phyloP scores from a whole-genome alignment of 2,888 invertebrate genomes.

The Incurvaria masculella region DNA sequence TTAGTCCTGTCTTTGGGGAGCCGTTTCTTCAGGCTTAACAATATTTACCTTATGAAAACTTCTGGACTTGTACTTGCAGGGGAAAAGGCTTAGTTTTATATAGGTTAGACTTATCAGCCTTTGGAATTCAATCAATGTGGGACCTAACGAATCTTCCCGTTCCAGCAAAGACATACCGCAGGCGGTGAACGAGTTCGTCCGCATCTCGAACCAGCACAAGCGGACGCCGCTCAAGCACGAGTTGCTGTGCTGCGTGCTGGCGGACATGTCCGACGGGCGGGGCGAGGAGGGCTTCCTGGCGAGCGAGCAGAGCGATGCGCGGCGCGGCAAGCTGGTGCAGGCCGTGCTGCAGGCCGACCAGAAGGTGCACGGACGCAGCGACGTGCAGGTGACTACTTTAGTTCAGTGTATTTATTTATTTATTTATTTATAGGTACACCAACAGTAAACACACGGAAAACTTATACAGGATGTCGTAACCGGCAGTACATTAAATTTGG shows the following conservation, averaged over 20 bases:
- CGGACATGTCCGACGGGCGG: constrained; percentile 25
- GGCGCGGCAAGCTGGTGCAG: constrained; percentile 30
- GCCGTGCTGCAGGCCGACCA: constrained; percentile 30
- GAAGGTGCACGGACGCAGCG: constrained; percentile 35
- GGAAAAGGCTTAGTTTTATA: too few relatives aligned
- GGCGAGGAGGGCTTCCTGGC: constrained; percentile 32
- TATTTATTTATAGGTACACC: too few relatives aligned
- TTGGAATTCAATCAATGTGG: constrained; percentile 1
- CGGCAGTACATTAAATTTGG: too few relatives aligned
- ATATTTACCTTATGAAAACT: too few relatives aligned
- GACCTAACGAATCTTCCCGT: background rate
- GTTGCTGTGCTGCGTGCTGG: constrained; percentile 42
- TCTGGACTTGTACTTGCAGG: too few relatives aligned
- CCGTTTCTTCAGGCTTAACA: too few relatives aligned
- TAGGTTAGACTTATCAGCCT: constrained; percentile 1
- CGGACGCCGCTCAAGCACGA: constrained; percentile 66
- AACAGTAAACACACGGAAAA: too few relatives aligned
- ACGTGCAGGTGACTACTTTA: too few relatives aligned
- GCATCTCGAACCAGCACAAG: constrained; percentile 46
- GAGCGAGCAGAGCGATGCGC: constrained; percentile 28
- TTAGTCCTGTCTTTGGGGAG: too few relatives aligned
- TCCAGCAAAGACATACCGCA: constrained; percentile 40
- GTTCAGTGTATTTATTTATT: too few relatives aligned
- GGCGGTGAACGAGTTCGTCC: constrained; percentile 55
- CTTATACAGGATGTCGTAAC: too few relatives aligned